Conservation (phyloP, 2,888 invertebrate genomes). For the Oscheius myriophilus region DNA sequence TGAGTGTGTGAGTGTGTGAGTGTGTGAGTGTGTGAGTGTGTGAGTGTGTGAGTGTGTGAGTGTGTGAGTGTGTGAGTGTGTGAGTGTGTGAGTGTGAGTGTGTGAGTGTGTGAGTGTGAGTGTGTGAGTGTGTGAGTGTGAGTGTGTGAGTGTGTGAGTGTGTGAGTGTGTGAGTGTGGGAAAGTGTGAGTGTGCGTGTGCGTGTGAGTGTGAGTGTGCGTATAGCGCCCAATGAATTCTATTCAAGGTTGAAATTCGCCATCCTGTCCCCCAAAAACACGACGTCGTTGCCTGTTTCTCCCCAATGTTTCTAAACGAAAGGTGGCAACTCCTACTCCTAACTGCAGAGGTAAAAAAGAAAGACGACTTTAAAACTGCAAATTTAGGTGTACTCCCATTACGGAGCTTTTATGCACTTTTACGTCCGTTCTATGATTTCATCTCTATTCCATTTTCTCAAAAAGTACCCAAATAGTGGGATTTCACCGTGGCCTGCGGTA, state of each 20-base stretch:
- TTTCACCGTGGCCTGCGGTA: conserved; percentile 58
- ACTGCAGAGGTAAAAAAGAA: conserved; percentile 45
- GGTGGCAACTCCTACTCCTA: conserved; percentile 64
- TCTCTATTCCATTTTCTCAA: conserved; percentile 52
- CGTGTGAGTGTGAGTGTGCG: too few species aligned
- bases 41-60: too few species aligned
- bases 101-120: too few species aligned
- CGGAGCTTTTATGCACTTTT: conserved; percentile 63
- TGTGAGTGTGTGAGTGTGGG: too few species aligned
- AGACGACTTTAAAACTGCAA: background rate
- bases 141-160: background rate
- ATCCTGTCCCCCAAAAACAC: conserved; percentile 26
- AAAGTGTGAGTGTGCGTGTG: too few species aligned
- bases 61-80: too few species aligned
- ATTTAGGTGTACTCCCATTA: conserved; percentile 62
- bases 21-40: background rate
- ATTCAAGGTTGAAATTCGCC: conserved; percentile 36
- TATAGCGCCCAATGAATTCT: too few species aligned
- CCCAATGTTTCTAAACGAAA: conserved; percentile 65
- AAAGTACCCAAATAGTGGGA: conserved; percentile 40
- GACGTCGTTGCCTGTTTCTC: conserved; percentile 65
- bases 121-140: background rate
- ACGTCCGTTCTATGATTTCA: conserved; percentile 63
- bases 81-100: too few species aligned
- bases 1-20: too few species aligned